Evolutionary conservation across 2,797 vertebrate species (phyloP).

Genomic region (Gymnopithys bicolor): DNA sequence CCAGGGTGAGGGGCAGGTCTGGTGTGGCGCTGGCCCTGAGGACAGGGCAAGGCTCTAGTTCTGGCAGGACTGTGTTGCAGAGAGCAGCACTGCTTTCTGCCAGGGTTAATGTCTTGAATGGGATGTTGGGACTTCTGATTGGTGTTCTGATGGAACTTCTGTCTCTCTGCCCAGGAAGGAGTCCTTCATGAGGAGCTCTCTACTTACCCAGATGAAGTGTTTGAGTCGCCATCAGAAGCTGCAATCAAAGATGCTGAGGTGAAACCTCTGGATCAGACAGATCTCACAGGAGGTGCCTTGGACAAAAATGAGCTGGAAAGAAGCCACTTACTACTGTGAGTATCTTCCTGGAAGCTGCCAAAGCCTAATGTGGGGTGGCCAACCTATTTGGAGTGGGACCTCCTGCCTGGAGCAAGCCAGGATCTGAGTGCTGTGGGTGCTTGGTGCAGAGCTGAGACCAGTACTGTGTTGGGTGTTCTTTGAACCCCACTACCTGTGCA

Average conservation of each 20-base stretch:
- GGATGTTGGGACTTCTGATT: background rate
- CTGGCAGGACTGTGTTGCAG: background rate
- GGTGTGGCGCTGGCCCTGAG: background rate
- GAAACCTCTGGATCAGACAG: conserved; percentile 80
- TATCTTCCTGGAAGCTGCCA: conserved; percentile 15
- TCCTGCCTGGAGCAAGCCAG: background rate
- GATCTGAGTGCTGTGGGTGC: background rate
- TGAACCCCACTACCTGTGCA: background rate
- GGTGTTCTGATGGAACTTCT: background rate
- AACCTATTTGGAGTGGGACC: background rate
- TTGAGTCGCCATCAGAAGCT: conserved; percentile 91
- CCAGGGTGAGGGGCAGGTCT: conserved; percentile 81
- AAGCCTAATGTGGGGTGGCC: background rate
- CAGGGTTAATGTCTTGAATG: background rate
- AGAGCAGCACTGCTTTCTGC: background rate
- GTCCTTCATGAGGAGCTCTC: conserved; percentile 93
- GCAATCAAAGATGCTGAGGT: conserved; percentile 85
- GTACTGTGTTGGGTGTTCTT: background rate
- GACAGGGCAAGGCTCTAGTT: background rate
- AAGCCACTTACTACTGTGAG: conserved; percentile 95
- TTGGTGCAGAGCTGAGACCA: background rate
- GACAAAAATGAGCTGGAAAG: conserved; percentile 91
- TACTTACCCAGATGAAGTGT: conserved; percentile 93
- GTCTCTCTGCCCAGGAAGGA: conserved; percentile 85
- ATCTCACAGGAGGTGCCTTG: conserved; percentile 90